Evolutionary conservation across 1,140 invertebrate species (phyloP).

Genomic region (Drosophila ironensis): DNA sequence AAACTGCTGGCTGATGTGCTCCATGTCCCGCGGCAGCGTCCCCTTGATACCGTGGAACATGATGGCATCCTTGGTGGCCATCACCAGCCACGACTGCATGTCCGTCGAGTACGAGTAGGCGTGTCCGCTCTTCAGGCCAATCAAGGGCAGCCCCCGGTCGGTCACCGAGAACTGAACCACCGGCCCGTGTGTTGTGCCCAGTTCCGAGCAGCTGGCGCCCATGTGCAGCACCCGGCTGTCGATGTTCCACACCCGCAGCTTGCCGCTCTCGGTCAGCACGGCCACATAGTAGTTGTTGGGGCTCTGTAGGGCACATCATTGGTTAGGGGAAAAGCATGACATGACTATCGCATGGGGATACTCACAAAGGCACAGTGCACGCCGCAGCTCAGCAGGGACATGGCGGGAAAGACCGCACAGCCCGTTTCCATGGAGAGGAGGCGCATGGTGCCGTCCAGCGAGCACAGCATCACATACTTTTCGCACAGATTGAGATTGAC

Average conservation of each 20-base stretch:
- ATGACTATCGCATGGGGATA: no score
- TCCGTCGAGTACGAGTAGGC: constrained; percentile 70
- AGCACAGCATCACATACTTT: constrained; percentile 76
- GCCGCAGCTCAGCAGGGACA: constrained; percentile 57
- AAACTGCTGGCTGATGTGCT: constrained; percentile 58
- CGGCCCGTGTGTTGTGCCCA: constrained; percentile 57
- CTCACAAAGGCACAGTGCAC: constrained; percentile 78
- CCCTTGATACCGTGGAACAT: constrained; percentile 69
- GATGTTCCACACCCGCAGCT: constrained; percentile 74
- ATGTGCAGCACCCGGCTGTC: constrained; percentile 22
- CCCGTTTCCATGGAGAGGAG: constrained; percentile 68
- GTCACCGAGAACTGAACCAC: constrained; percentile 68
- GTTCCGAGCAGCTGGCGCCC: constrained; percentile 59
- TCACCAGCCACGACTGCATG: constrained; percentile 73
- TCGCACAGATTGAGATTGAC: constrained; percentile 75
- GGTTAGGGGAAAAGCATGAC: no score
- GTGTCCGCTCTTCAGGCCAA: constrained; percentile 68
- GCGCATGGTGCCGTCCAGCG: constrained; percentile 73
- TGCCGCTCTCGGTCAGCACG: constrained; percentile 71
- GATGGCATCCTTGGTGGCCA: constrained; percentile 76
- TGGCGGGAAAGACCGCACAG: constrained; percentile 64
- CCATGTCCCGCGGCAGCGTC: constrained; percentile 67
- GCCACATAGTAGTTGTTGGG: constrained; percentile 66
- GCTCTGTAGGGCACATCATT: constrained; percentile 36
- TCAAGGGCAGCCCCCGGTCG: constrained; percentile 73